Percentiles rank a stretch among this genome's conserved stretches.
Conservation (phyloP, 2,888 invertebrate species). For the Plusia festucae region DNA sequence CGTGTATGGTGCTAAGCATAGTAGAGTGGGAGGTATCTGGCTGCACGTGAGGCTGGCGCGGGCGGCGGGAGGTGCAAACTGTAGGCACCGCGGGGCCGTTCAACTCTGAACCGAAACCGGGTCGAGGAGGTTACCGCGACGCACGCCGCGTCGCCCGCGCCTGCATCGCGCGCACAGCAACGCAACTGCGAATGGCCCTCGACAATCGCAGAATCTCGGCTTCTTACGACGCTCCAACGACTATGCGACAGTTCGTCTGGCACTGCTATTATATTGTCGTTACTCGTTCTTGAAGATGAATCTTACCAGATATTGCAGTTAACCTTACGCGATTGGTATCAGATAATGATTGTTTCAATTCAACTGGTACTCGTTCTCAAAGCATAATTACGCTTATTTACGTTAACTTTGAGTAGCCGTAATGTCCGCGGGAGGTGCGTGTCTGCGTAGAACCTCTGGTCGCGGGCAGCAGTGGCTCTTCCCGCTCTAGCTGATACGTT, state of each 20-base stretch:
- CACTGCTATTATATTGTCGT: not conserved
- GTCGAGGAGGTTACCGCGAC: constrained; percentile 76
- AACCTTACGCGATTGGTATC: not conserved
- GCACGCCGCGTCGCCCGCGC: constrained; percentile 33
- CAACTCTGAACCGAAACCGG: constrained; percentile 86
- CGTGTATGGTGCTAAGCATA: constrained; percentile 21
- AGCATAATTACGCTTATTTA: too few relatives aligned
- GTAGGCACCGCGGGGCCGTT: constrained; percentile 76
- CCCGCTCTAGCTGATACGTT: constrained; percentile 32
- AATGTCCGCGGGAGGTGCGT: not conserved
- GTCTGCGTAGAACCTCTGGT: constrained; percentile 35
- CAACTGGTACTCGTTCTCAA: not conserved
- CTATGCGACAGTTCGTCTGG: not conserved
- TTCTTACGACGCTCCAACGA: not conserved
- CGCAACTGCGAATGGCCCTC: constrained; percentile 39
- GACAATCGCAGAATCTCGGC: not conserved
- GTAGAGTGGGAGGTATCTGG: constrained; percentile 42
- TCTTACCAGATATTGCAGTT: not conserved
- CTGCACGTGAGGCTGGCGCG: constrained; percentile 23
- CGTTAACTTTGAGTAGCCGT: not conserved
- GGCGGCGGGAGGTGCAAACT: constrained; percentile 63
- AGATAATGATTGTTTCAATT: not conserved
- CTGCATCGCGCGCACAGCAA: constrained; percentile 37
- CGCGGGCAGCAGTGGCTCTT: constrained; percentile 19
- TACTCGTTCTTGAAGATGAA: not conserved